Base-by-base conservation (phyloP, 2,797 vertebrate genomes). In the Iguana delicatissima region DNA sequence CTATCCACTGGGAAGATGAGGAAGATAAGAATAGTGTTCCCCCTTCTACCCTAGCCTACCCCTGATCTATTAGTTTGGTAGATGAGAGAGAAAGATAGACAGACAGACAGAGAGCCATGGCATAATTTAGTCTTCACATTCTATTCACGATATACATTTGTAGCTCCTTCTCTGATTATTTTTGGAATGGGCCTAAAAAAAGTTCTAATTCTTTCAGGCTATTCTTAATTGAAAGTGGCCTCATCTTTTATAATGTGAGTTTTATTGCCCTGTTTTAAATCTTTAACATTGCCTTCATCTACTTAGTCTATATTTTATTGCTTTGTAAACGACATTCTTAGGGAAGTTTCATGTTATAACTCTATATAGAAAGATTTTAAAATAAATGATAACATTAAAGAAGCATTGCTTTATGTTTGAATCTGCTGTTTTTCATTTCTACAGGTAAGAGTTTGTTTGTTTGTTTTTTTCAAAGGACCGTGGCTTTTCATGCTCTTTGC, bases 401-500 rank as follows among this genome's bases (percentile, higher is more conserved):
- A 69, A 69, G 64, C n/a, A 50, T 35, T 81, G 42, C 35, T 81
- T 57, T 84, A 7, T 74, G 82, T 90, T 91, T 84, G 73, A 92
- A 32, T 69, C 90, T 0, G 29, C 10, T 90, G 18, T 90, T 90
- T 32, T 12, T 87, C 52, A 57, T 10, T 87, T 69, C 55, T 69
- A 4, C 72, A 91, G 57, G 46, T 83, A 83, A 18, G 46, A 4
- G 91, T 93, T 14, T 59, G 74, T 10, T 14, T 59, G 72, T 10
- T 57, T 89, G 81, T 14, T 83, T 0, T 46, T 59, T 88, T 20
- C 29, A 74, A 88, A 90, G 3, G 38, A 72, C 73, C 35, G 3
- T 91, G 79, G 26, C 83, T 94, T 93, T 57, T 92, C 89, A 89
- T 0, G 0, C 14, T 93, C 38, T 93, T 90, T 90, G 13, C 79